Evolutionary conservation across 2,888 invertebrate species (phyloP).

Genomic region (Iphiclides podalirius): DNA sequence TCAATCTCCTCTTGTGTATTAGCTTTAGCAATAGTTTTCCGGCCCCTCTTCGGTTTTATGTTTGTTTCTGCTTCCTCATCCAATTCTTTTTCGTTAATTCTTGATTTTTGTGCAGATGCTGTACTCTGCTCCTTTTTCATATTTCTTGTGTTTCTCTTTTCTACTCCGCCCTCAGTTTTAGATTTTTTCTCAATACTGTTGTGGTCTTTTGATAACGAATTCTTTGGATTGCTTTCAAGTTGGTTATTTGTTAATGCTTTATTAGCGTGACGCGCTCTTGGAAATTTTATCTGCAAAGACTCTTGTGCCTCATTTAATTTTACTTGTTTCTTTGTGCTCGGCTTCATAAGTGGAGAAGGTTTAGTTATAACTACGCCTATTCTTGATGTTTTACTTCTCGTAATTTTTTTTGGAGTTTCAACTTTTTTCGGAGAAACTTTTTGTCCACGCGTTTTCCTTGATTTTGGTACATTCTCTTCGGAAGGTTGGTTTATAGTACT

Average conservation of each 20-base stretch:
- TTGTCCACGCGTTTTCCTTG: conserved; percentile 31
- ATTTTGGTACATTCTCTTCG: conserved; percentile 31
- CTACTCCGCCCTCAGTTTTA: background rate
- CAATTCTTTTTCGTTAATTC: background rate
- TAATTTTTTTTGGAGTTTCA: background rate
- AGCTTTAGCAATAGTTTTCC: background rate
- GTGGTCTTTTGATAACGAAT: background rate
- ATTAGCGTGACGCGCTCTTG: conserved; percentile 30
- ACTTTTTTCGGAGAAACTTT: conserved; percentile 11
- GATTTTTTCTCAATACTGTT: background rate
- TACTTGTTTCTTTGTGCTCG: conserved; percentile 30
- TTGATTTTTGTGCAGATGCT: background rate
- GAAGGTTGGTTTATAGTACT: background rate
- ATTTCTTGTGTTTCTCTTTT: background rate
- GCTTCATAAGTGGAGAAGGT: conserved; percentile 34
- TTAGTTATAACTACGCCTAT: conserved; percentile 1
- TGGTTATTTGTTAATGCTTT: background rate
- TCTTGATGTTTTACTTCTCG: conserved; percentile 3
- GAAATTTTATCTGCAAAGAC: conserved; percentile 23
- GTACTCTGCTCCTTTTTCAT: background rate
- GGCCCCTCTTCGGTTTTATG: background rate
- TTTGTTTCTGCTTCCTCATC: background rate
- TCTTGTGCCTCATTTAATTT: conserved; percentile 1
- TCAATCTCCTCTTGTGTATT: background rate
- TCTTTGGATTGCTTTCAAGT: background rate